Base-by-base conservation (phyloP, 2,888 invertebrate species). In the Polydrusus cervinus region DNA sequence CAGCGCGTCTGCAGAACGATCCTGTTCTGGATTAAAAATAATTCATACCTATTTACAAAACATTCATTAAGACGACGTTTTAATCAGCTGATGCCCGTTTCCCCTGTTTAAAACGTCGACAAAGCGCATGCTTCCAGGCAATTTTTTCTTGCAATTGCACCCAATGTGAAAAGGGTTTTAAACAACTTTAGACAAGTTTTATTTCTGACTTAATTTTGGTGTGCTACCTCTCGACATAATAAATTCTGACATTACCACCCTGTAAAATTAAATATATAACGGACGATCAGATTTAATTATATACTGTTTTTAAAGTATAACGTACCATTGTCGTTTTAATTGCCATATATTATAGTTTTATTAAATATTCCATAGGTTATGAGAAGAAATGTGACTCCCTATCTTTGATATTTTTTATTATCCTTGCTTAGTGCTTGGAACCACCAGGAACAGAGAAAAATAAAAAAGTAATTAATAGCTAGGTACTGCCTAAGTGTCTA, bases 211-310 rank as follows among this genome's bases (percentile, higher is more conserved):
- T 40, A 40, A 11, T 40, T 40, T 40, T 40, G 40, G 9, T 9
- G 40, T 11, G 7, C 25, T 25, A 25, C 25, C 25, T 25, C 3
- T 25, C 25, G 25, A 25, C 5, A 25, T 25, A 25, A 1, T 25
- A 25, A 3, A 25, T 25, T 25, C 25, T 25, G 5, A 25, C 25
- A 14, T 14, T 16, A 16, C 14, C 65, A 49, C 65, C 38, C 51
- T 30, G 40, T 43, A 53, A 16, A 55, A 43, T 45, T 61, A 30
- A 34, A 40, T 66, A 70, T 61, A 62, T 71, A 71, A 71, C 55
- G 67, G 71, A 71, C 60, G 71, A 61, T 47, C 71, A 66, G 66
- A 71, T 75, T 71, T 71, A 75, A 75, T 75, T 71, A 75, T 67
- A 75, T 67, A 67, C 38, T 66, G 45, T 67, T 71, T 51, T 71